Evolutionary conservation across 2,888 invertebrate species (phyloP).

Genomic region (Platycheirus albimanus): DNA sequence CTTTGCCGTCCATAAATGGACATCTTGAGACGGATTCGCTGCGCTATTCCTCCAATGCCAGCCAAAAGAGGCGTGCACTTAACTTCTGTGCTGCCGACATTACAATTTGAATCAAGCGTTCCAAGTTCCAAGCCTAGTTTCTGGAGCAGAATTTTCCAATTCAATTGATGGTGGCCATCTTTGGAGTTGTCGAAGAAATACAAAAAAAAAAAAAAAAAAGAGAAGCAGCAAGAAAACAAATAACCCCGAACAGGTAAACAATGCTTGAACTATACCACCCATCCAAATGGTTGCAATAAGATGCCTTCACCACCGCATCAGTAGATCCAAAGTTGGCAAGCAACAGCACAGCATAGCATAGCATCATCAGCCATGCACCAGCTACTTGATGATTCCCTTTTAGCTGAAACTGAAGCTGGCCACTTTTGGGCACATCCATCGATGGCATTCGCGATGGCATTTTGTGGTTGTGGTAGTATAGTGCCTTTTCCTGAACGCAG

Average conservation of each 20-base stretch:
- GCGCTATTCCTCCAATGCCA: conserved; percentile 64
- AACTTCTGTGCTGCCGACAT: conserved; percentile 10
- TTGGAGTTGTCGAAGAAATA: conserved; percentile 39
- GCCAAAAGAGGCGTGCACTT: conserved; percentile 72
- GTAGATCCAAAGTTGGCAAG: conserved; percentile 22
- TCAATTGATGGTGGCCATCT: conserved; percentile 72
- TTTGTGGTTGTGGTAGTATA: conserved; percentile 36
- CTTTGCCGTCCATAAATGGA: conserved; percentile 64
- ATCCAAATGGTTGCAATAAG: conserved; percentile 54
- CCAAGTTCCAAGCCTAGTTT: conserved; percentile 54
- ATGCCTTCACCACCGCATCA: conserved; percentile 52
- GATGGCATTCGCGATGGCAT: conserved; percentile 72
- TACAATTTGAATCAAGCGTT: conserved; percentile 13
- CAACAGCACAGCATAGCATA: not conserved
- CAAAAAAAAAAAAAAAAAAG: no score
- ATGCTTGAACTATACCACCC: conserved; percentile 63
- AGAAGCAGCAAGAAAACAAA: conserved; percentile 1
- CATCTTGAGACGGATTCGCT: conserved; percentile 71
- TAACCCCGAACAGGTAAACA: conserved; percentile 54
- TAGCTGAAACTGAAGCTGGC: conserved; percentile 57
- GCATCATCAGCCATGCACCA: conserved; percentile 8
- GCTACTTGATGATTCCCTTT: conserved; percentile 68
- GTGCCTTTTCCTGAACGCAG: conserved; percentile 31
- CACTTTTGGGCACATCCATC: conserved; percentile 74
- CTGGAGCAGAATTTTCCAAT: conserved; percentile 70